Evolutionary conservation across 2,113 vertebrate species (phyloP).

Genomic region (Clarias magur): DNA sequence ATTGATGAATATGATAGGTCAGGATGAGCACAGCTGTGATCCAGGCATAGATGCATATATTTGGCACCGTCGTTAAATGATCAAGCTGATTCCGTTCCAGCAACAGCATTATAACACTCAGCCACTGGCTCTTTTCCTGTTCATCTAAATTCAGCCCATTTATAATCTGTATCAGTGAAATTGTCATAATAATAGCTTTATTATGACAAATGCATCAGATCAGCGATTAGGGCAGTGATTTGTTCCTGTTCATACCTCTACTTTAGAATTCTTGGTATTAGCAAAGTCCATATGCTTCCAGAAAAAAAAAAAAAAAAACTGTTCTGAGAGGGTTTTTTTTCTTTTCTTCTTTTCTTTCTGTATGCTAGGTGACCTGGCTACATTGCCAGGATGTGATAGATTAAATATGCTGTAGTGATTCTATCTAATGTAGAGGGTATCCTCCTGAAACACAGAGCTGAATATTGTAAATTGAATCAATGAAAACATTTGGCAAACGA

Average conservation of each 20-base stretch:
- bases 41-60: neutral
- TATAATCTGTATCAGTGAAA: neutral
- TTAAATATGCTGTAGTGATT: slow-evolving; percentile 2
- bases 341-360: neutral
- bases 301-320: neutral
- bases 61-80: slow-evolving; percentile 7
- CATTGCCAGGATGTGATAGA: neutral
- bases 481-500: too few species aligned
- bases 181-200: neutral
- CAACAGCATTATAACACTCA: neutral
- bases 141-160: slow-evolving; percentile 1
- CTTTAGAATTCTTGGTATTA: neutral
- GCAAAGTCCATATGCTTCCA: neutral
- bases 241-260: neutral
- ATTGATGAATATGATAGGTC: neutral
- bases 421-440: neutral
- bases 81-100: slow-evolving; percentile 7
- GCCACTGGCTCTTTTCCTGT: neutral
- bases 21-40: slow-evolving; percentile 13
- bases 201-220: neutral
- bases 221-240: neutral
- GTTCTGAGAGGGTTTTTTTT: neutral
- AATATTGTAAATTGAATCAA: too few species aligned
- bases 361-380: neutral
- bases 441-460: too few species aligned